phyloP scores from a whole-genome alignment of 2,888 invertebrate genomes.

The Cryptus armator region DNA sequence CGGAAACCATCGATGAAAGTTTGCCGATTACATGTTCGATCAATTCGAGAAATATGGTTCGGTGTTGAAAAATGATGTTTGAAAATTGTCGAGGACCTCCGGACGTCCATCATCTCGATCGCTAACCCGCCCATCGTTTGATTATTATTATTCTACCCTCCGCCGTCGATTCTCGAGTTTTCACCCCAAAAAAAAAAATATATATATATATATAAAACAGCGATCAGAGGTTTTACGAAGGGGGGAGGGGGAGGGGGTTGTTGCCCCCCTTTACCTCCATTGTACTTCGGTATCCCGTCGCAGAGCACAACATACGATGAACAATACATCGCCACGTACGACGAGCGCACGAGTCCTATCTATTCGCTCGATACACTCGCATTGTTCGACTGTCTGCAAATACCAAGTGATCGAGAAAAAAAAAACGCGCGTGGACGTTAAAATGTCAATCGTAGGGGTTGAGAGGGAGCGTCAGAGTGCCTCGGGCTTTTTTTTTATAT shows the following conservation, averaged over 20 bases:
- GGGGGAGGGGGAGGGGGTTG: slow-evolving; percentile 35
- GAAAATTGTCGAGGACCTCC: slow-evolving; percentile 54
- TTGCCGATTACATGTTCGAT: slow-evolving; percentile 31
- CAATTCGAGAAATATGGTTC: background rate
- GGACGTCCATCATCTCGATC: slow-evolving; percentile 65
- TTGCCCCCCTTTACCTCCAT: slow-evolving; percentile 59
- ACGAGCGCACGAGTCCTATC: slow-evolving; percentile 66
- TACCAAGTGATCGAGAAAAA: slow-evolving; percentile 64
- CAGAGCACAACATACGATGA: slow-evolving; percentile 48
- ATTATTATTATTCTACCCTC: slow-evolving; percentile 55
- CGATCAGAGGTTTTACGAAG: slow-evolving; percentile 41
- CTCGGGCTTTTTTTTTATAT: slow-evolving; percentile 68
- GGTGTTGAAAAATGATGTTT: slow-evolving; percentile 52
- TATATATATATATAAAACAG: slow-evolving; percentile 36
- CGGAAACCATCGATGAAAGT: background rate
- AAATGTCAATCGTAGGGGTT: slow-evolving; percentile 77
- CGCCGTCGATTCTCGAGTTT: slow-evolving; percentile 61
- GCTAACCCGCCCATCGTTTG: slow-evolving; percentile 67
- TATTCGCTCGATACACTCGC: slow-evolving; percentile 69
- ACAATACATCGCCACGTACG: slow-evolving; percentile 56
- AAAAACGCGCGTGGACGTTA: slow-evolving; percentile 71
- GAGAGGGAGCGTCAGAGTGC: slow-evolving; percentile 56
- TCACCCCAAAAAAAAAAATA: slow-evolving; percentile 64
- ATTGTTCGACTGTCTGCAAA: slow-evolving; percentile 73
- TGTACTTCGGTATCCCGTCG: slow-evolving; percentile 45